These are phyloP conservation scores for Hyaena hyaena DNA, from an alignment of 2,113 vertebrate genomes.

Conservation along the genomic window DNA sequence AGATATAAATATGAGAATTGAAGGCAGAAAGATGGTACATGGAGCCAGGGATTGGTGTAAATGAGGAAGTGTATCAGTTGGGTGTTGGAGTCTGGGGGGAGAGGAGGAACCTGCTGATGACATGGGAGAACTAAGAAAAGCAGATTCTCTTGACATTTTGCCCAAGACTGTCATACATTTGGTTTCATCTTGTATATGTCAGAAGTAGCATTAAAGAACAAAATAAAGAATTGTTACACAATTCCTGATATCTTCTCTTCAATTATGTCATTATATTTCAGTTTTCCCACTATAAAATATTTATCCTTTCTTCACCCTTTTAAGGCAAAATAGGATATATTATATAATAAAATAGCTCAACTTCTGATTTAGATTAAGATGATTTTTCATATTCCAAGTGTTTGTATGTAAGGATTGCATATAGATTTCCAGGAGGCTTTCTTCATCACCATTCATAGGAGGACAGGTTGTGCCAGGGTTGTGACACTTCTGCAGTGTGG, in stretches of 20 bases:
- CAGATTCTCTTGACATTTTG: neutral
- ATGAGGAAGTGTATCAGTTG: neutral
- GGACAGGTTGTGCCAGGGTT: neutral
- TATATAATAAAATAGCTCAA: neutral
- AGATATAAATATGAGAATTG: neutral
- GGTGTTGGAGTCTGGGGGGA: neutral
- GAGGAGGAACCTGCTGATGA: neutral
- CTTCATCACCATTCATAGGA: neutral
- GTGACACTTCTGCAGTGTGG: neutral
- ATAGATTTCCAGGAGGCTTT: neutral
- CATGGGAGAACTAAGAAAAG: neutral
- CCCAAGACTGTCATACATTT: neutral
- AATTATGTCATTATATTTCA: neutral
- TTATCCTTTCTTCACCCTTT: neutral
- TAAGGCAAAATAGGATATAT: neutral
- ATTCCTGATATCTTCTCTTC: neutral
- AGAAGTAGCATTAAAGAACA: neutral
- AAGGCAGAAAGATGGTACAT: neutral
- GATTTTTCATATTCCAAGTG: neutral
- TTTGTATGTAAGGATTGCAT: neutral
- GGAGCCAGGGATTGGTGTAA: neutral
- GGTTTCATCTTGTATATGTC: neutral
- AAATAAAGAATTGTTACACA: neutral
- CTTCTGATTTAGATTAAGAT: conserved; percentile 4
- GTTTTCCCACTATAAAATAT: neutral